A percentile compares a stretch with the other conserved stretches of the same genome.
These are phyloP conservation scores for Eulacestoma nigropectus DNA, from an alignment of 2,113 vertebrate species.

Conservation along the genomic window DNA sequence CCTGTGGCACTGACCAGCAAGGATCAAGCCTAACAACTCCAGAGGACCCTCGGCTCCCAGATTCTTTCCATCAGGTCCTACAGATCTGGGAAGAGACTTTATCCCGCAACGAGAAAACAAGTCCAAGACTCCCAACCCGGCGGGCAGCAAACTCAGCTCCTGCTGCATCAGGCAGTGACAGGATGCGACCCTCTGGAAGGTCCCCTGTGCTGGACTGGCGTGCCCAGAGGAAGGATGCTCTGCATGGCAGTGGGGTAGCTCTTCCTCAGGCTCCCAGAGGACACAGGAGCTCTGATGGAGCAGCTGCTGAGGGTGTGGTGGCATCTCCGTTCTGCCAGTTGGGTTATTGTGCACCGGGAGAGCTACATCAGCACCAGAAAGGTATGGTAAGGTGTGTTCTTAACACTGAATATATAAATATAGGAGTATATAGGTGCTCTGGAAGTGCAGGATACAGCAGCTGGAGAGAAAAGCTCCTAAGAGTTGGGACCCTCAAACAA, in stretches of 20 bases:
- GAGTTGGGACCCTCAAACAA: neutral
- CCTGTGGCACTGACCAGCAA: neutral
- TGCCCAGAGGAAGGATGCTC: neutral
- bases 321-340: fast-evolving
- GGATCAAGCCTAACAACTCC: neutral
- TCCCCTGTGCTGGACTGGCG: neutral
- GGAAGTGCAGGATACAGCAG: neutral
- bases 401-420: fast-evolving
- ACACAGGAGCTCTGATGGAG: neutral
- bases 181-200: neutral
- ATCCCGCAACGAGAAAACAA: neutral
- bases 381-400: neutral
- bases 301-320: neutral
- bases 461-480: neutral
- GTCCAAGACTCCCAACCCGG: neutral
- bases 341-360: fast-evolving
- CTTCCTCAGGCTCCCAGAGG: neutral
- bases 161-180: fast-evolving
- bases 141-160: neutral
- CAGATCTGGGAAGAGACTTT: conserved; percentile 65
- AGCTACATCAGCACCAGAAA: neutral
- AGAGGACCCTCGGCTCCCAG: neutral
- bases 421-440: neutral
- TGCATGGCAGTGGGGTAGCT: fast-evolving
- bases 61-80: conserved; percentile 46